Evolutionary conservation across 2,888 invertebrate genomes (phyloP).

Genomic region (Aphidoletes aphidimyza): DNA sequence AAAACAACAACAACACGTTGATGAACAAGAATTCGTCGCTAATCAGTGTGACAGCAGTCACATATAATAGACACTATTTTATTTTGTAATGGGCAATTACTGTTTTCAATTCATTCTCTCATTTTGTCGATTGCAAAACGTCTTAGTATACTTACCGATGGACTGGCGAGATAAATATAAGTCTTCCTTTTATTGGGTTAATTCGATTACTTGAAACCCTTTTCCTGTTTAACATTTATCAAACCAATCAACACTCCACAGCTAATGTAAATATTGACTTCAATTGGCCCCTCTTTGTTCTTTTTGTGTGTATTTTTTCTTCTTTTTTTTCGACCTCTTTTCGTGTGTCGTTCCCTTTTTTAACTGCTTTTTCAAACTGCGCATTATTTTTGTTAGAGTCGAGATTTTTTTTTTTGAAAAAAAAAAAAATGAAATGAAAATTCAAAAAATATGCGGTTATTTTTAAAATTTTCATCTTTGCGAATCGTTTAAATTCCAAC

Average conservation of each 20-base stretch:
- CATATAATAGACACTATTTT: neutral
- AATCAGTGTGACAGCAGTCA: too few relatives aligned
- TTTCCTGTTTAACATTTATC: neutral
- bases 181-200: too few relatives aligned
- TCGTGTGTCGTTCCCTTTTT: neutral
- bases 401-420: too few relatives aligned
- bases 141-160: too few relatives aligned
- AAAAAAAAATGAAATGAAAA: too few relatives aligned
- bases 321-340: neutral
- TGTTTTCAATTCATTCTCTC: too few relatives aligned
- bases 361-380: neutral
- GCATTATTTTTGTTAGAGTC: neutral
- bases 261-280: neutral
- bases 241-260: neutral
- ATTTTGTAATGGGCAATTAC: neutral
- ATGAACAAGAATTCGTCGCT: neutral
- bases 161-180: too few relatives aligned
- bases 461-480: neutral
- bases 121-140: too few relatives aligned
- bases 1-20: neutral
- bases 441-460: neutral
- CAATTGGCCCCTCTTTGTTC: neutral
- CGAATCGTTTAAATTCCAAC: too few relatives aligned
- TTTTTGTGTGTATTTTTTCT: neutral
- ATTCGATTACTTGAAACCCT: neutral